Evolutionary conservation across 2,888 invertebrate genomes (phyloP), one percentile per base, ranked within the genome.

Genomic region (Caenorhabditis sulstoni): DNA sequence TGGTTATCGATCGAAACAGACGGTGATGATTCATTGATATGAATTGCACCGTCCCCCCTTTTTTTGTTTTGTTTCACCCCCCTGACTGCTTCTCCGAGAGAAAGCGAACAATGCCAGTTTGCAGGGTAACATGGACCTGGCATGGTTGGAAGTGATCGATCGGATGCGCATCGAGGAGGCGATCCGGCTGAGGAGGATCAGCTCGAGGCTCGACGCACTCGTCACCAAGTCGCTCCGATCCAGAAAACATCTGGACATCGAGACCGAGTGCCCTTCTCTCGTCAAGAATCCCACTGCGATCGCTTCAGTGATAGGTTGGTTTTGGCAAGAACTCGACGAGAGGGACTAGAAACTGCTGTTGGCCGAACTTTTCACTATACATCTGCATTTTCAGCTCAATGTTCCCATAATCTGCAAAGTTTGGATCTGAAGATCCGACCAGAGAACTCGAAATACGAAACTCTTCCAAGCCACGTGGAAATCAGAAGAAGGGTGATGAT

Each of bases 111-210:
- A 16, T 61, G 12, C 22, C 22, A 37, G 1, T 44, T 47, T 39
- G 45, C 22, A 35, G 61, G 58, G 61, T 62, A 55, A 55, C 37
- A 79, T 79, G 79, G 79, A 79, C 37, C 59, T 68, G 16, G 79
- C 79, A 45, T 79, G 79, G 79, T 44, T 74, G 52, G 59, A 79
- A 45, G 58, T 79, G 14, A 52, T 79, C 23, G 47, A 52, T 16
- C 57, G 64, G 23, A 22, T 73, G n/a, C 11, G 35, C 12, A 18
- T 79, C 18, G 71, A 79, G 23, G 79, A 79, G 20, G 66, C 44
- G 18, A 35, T 79, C 29, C 45, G 79, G 16, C 47, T 55, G 45
- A 49, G 79, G 14, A 35, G 73, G 35, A 57, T 58, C 22, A 59
- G 73, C 18, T 18, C 61, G 20, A 45, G 47, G 29, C 22, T 67